These are phyloP conservation scores for Olivierus martensii DNA, from an alignment of 1,140 invertebrate genomes.

Conservation along the genomic window DNA sequence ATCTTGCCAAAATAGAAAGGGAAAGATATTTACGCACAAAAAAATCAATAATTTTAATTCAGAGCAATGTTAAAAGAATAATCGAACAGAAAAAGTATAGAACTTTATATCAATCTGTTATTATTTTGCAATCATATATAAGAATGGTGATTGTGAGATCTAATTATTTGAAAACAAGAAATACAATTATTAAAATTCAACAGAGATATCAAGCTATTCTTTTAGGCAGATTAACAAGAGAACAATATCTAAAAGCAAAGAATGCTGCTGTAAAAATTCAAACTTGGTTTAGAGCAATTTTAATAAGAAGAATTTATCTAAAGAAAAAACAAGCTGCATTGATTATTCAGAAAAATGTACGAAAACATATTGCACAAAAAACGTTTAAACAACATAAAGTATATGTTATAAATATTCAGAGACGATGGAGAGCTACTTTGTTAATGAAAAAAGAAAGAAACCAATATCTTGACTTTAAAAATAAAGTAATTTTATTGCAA, in stretches of 20 bases:
- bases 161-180: slow-evolving; percentile 2
- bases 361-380: not conserved
- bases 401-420: not conserved
- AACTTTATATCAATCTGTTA: no score
- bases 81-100: no score
- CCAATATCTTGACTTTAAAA: not conserved
- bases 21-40: no score
- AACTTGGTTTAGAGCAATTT: not conserved
- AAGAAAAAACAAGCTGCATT: not conserved
- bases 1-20: no score
- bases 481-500: not conserved
- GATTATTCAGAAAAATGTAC: not conserved
- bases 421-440: not conserved
- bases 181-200: not conserved
- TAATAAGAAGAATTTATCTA: not conserved
- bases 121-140: not conserved
- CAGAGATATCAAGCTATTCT: not conserved
- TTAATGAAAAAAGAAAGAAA: not conserved
- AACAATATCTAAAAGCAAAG: not conserved
- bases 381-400: not conserved
- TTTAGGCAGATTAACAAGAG: not conserved
- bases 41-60: no score
- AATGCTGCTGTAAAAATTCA: not conserved
- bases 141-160: not conserved
- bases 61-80: no score